Evolutionary conservation across 1,140 invertebrate genomes (phyloP).

Genomic region (Agrypnia vestita): DNA sequence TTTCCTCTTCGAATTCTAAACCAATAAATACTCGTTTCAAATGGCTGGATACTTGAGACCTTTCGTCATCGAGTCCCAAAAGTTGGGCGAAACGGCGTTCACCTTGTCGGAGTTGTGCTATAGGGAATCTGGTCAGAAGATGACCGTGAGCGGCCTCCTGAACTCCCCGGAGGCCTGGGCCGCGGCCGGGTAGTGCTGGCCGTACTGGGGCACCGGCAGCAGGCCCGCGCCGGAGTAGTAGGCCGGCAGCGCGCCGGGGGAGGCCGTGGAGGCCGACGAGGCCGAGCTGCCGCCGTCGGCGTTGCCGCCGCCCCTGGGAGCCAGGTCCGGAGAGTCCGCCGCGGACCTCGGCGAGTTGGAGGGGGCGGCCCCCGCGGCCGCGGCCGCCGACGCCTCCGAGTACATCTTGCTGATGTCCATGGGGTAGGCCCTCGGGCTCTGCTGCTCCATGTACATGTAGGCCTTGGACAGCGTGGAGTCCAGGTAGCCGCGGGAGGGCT

Average conservation of each 20-base stretch:
- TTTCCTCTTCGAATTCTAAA: not conserved
- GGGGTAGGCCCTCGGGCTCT: conserved; percentile 75
- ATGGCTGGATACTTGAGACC: conserved; percentile 30
- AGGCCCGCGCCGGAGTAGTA: conserved; percentile 78
- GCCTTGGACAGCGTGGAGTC: conserved; percentile 85
- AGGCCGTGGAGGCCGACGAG: conserved; percentile 78
- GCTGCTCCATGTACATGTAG: conserved; percentile 87
- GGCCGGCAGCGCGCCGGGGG: conserved; percentile 74
- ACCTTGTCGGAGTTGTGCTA: conserved; percentile 41
- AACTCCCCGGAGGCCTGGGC: conserved; percentile 76
- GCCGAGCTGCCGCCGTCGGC: conserved; percentile 74
- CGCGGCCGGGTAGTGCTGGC: conserved; percentile 74
- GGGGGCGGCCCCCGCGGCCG: conserved; percentile 68
- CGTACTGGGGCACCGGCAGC: conserved; percentile 78
- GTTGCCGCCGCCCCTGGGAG: conserved; percentile 70
- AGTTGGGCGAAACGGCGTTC: conserved; percentile 22
- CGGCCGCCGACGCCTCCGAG: conserved; percentile 69
- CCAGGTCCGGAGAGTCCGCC: conserved; percentile 77
- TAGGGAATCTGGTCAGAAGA: conserved; percentile 86
- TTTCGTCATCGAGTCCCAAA: conserved; percentile 29
- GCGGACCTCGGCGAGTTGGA: conserved; percentile 75
- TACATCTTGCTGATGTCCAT: conserved; percentile 83
- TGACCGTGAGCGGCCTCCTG: conserved; percentile 85
- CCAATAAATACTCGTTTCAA: conserved; percentile 23
- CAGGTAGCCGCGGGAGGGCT: conserved; percentile 81